Evolutionary conservation across 2,797 vertebrate genomes (phyloP).

Genomic region (Gambelia wislizenii): DNA sequence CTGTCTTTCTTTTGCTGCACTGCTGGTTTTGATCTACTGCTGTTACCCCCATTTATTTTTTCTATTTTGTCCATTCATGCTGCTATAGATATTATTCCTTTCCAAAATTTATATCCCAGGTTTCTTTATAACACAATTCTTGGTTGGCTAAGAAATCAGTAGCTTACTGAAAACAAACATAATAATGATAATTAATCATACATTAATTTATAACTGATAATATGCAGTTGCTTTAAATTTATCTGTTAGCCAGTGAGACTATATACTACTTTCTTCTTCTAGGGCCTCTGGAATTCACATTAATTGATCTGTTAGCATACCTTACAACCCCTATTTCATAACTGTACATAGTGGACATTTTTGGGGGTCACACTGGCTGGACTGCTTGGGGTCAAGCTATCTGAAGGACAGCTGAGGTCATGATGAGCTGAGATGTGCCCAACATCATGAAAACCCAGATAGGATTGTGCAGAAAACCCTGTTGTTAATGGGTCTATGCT

Average conservation of each 20-base stretch:
- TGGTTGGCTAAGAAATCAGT: neutral
- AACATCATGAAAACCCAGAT: no score
- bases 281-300: neutral
- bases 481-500: no score
- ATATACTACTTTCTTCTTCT: neutral
- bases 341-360: no score
- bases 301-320: no score
- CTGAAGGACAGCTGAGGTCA: no score
- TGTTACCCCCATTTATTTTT: neutral
- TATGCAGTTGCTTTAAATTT: neutral
- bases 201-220: neutral
- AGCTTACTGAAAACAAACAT: neutral
- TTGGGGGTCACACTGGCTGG: no score
- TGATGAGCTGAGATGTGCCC: no score
- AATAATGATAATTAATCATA: neutral
- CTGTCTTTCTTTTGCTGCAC: neutral
- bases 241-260: neutral
- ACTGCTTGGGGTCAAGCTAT: no score
- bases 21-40: neutral
- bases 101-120: neutral
- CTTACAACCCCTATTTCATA: no score
- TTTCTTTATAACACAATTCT: neutral
- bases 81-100: neutral
- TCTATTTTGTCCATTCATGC: neutral
- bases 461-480: no score